Conservation (phyloP, 2,888 invertebrate species). For the Torymus texanus region DNA sequence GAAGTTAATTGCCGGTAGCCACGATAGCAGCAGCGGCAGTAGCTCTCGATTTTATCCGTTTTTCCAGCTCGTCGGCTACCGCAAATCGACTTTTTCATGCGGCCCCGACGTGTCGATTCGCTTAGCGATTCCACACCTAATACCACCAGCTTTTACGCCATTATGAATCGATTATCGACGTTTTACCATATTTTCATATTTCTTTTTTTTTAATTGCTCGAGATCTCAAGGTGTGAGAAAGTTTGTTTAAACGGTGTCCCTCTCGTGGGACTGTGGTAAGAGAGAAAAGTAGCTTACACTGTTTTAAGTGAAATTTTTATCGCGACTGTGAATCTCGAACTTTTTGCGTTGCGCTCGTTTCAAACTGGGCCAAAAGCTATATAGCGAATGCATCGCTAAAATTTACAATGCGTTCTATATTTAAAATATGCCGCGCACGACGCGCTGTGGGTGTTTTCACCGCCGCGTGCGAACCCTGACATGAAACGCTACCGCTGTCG, state of each 20-base stretch:
- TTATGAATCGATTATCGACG: neutral
- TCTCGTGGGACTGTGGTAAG: too few species aligned
- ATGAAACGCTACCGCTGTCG: constrained; percentile 3
- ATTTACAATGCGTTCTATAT: constrained; percentile 41
- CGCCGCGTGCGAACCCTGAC: constrained; percentile 23
- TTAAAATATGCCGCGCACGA: constrained; percentile 29
- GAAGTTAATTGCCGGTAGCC: constrained; percentile 4
- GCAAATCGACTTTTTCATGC: constrained; percentile 10
- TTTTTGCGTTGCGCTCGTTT: constrained; percentile 25
- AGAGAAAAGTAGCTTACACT: neutral
- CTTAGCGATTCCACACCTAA: neutral
- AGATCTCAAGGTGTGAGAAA: too few species aligned
- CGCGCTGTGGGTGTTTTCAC: neutral
- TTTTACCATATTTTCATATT: too few species aligned
- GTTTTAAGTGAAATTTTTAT: constrained; percentile 19
- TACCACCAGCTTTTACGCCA: neutral
- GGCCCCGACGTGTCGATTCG: neutral
- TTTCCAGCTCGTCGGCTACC: neutral
- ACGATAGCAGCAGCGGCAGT: neutral
- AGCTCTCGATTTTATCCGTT: constrained; percentile 10
- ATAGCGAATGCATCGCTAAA: constrained; percentile 21
- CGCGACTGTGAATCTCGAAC: neutral
- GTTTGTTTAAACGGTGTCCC: too few species aligned
- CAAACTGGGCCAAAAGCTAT: constrained; percentile 20
- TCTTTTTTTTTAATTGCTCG: too few species aligned